These are phyloP conservation scores for Elgaria multicarinata DNA, from an alignment of 2,113 vertebrate genomes.

Conservation along the genomic window DNA sequence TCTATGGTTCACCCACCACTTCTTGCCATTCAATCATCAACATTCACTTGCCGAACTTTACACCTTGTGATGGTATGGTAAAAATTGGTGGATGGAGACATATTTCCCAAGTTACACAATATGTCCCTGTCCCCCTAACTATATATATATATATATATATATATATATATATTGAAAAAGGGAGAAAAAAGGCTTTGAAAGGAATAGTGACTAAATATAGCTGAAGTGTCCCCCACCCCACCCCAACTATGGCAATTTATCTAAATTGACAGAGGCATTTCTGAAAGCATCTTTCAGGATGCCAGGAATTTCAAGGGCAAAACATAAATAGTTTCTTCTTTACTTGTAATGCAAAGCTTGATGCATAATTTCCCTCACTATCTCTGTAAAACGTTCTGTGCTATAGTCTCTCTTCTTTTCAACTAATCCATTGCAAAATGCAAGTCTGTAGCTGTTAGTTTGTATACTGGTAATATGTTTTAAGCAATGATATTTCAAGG, in stretches of 20 bases:
- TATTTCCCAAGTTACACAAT: too few species aligned
- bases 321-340: background rate
- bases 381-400: background rate
- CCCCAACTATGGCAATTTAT: background rate
- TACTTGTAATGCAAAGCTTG: background rate
- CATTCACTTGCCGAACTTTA: too few species aligned
- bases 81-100: too few species aligned
- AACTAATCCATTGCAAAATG: background rate
- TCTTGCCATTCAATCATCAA: too few species aligned
- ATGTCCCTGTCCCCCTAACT: too few species aligned
- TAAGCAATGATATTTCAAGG: background rate
- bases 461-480: background rate
- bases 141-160: too few species aligned
- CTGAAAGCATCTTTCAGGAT: background rate
- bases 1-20: too few species aligned
- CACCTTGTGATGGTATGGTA: too few species aligned
- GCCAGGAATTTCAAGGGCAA: conserved; percentile 2
- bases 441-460: background rate
- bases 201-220: background rate
- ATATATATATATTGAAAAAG: background rate
- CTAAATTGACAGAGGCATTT: background rate
- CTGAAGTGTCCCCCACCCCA: background rate
- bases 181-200: background rate
- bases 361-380: background rate
- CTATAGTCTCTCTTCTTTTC: background rate